Evolutionary conservation across 1,140 invertebrate species (phyloP).

Genomic region (Ericerus pela): DNA sequence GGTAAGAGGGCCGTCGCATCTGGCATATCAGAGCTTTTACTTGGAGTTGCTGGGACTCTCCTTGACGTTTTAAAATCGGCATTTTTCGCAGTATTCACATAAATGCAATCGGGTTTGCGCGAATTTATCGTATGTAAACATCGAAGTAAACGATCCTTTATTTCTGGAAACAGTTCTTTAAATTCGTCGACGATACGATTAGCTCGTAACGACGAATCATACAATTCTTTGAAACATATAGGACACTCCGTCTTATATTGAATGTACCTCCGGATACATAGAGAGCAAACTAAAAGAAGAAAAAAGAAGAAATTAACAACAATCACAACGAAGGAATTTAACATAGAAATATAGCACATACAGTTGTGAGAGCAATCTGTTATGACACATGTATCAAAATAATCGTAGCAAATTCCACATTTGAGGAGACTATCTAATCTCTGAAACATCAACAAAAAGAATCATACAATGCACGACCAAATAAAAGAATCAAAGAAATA

Average conservation of each 20-base stretch:
- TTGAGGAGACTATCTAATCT: slow-evolving; percentile 31
- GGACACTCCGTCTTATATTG: slow-evolving; percentile 39
- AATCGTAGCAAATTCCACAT: slow-evolving; percentile 36
- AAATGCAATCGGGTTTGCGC: background rate
- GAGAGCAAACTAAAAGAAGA: slow-evolving; percentile 37
- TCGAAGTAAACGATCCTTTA: slow-evolving; percentile 1
- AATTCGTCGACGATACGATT: slow-evolving; percentile 37
- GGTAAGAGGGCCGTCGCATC: too few relatives aligned
- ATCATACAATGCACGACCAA: too few relatives aligned
- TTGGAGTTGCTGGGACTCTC: background rate
- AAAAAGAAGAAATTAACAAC: slow-evolving; percentile 6
- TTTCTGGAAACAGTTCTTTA: slow-evolving; percentile 27
- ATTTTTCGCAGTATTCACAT: background rate
- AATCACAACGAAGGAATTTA: background rate
- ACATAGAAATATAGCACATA: slow-evolving; percentile 24
- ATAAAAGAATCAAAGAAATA: too few relatives aligned
- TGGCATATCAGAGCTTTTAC: too few relatives aligned
- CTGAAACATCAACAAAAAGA: slow-evolving; percentile 26
- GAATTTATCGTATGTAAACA: background rate
- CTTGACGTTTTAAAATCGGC: too few relatives aligned
- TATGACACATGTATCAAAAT: slow-evolving; percentile 33
- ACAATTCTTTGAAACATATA: slow-evolving; percentile 35
- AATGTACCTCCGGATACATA: slow-evolving; percentile 40
- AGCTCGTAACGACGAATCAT: slow-evolving; percentile 35
- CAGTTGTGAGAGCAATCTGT: slow-evolving; percentile 35